These are phyloP conservation scores for Dioctria rufipes DNA, from an alignment of 2,888 invertebrate species.

Conservation along the genomic window DNA sequence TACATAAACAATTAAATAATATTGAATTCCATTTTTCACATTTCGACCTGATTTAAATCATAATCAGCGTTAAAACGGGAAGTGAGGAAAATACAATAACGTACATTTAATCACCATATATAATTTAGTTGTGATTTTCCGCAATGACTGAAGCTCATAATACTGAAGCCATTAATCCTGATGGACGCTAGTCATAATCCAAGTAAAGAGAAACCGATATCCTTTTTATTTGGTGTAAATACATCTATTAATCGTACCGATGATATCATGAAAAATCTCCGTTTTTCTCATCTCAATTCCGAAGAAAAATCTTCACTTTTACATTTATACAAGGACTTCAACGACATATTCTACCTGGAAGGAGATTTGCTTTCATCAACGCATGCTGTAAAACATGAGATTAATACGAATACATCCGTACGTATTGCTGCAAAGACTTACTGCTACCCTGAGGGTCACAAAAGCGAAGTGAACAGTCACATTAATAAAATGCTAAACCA, in stretches of 20 bases:
- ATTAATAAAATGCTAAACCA: conserved; percentile 41
- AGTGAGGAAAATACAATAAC: too few relatives aligned
- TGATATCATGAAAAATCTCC: not conserved
- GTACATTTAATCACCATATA: too few relatives aligned
- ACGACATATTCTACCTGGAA: not conserved
- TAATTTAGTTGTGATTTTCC: too few relatives aligned
- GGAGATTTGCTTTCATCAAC: not conserved
- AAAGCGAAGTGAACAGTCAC: conserved; percentile 26
- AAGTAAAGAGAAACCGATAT: not conserved
- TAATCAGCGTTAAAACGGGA: too few relatives aligned
- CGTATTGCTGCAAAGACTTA: conserved; percentile 35
- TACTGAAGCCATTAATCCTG: too few relatives aligned
- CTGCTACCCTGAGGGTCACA: not conserved
- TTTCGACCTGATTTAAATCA: too few relatives aligned
- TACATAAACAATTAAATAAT: too few relatives aligned
- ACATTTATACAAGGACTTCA: not conserved
- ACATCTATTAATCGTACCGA: too few relatives aligned
- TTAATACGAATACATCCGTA: not conserved
- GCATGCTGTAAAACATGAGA: not conserved
- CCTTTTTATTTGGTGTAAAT: too few relatives aligned
- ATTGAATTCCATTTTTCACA: too few relatives aligned
- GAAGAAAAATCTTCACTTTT: not conserved
- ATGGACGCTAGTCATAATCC: not conserved
- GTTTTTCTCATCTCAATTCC: not conserved
- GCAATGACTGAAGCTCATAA: too few relatives aligned